A percentile compares a stretch with the other conserved stretches of the same genome.
phyloP scores from a whole-genome alignment of 2,113 vertebrate genomes.

The Motacilla alba region DNA sequence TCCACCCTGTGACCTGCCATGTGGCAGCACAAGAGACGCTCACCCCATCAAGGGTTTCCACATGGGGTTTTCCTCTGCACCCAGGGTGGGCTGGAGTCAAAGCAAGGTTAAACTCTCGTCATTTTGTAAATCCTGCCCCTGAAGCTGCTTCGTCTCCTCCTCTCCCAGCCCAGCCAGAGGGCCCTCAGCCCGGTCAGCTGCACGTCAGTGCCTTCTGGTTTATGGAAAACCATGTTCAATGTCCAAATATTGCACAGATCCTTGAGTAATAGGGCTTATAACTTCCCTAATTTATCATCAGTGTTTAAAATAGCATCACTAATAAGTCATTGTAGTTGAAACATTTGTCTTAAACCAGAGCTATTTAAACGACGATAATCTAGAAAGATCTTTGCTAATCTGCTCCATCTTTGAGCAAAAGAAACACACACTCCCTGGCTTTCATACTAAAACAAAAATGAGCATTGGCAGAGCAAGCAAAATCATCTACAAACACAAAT shows the following conservation, averaged over 20 bases:
- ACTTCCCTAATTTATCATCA: not conserved
- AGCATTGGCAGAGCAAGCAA: constrained; percentile 9
- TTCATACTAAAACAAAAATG: not conserved
- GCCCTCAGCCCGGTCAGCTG: not conserved
- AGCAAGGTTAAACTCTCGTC: not conserved
- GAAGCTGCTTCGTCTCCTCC: not conserved
- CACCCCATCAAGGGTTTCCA: accelerated
- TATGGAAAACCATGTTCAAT: not conserved
- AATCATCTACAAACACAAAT: constrained; percentile 40
- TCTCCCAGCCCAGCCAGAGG: not conserved
- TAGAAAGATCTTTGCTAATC: not conserved
- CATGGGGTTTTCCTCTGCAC: accelerated
- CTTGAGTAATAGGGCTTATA: not conserved
- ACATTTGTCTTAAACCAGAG: not conserved
- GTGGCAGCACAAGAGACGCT: accelerated
- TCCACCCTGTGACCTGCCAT: accelerated
- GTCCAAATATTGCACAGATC: not conserved
- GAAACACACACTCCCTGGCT: not conserved
- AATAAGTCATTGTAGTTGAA: not conserved
- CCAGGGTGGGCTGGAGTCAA: not conserved
- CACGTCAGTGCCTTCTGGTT: not conserved
- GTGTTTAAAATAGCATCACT: not conserved
- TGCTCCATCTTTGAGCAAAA: not conserved
- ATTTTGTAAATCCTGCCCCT: not conserved
- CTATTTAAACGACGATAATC: not conserved